Percentiles rank a stretch among this genome's conserved stretches.
phyloP scores from a whole-genome alignment of 2,113 vertebrate genomes.

The Melozone crissalis region DNA sequence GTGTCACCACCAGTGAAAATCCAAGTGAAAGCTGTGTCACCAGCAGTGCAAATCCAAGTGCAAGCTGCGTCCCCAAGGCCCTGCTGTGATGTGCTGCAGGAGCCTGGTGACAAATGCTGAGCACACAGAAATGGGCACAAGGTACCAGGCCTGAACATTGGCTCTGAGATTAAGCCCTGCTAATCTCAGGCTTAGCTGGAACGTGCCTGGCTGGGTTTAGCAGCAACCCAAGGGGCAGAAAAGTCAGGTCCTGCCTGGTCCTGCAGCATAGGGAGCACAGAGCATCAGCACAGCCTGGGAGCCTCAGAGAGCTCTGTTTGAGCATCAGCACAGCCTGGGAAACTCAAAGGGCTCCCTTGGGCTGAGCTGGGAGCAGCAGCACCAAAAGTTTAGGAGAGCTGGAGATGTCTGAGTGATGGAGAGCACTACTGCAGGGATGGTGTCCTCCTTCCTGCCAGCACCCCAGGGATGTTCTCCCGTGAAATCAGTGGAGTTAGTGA shows the following conservation, averaged over 20 bases:
- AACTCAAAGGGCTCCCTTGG: neutral
- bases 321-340: neutral
- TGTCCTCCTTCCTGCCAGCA: neutral
- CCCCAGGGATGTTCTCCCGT: neutral
- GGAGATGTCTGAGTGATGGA: neutral
- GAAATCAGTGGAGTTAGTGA: neutral
- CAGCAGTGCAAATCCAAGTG: neutral
- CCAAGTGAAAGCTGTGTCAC: too few species aligned
- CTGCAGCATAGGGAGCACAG: neutral
- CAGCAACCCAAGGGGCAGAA: neutral
- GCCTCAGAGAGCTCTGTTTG: too few species aligned
- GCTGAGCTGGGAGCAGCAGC: neutral
- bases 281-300: neutral
- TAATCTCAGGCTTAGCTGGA: neutral
- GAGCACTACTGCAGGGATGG: rapidly evolving
- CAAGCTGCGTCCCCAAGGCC: neutral
- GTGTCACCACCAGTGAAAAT: too few species aligned
- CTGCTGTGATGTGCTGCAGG: neutral
- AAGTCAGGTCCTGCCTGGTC: neutral
- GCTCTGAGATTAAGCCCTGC: neutral
- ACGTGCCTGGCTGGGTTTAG: neutral
- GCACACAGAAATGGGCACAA: neutral
- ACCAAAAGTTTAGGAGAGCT: neutral
- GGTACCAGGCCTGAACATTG: neutral
- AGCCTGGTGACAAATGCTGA: neutral